Conservation (phyloP, 2,888 invertebrate species). For the Drosophila acutilabella region DNA sequence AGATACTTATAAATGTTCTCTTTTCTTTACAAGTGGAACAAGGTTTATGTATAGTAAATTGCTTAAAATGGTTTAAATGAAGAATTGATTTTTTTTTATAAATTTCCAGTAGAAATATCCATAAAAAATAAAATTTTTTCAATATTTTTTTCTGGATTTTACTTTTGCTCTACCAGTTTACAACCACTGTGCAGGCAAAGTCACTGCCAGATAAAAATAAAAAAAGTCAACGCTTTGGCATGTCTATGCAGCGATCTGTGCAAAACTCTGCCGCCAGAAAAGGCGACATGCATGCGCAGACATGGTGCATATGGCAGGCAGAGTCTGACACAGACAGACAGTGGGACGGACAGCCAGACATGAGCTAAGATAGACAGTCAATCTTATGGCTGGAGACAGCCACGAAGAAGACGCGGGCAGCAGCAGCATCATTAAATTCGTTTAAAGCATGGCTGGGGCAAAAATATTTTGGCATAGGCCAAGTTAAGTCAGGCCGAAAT, state of each 20-base stretch:
- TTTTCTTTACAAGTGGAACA: too few relatives aligned
- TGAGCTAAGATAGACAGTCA: constrained; percentile 76
- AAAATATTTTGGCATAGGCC: constrained; percentile 74
- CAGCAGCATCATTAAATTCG: constrained; percentile 78
- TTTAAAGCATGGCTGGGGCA: constrained; percentile 61
- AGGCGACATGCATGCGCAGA: constrained; percentile 74
- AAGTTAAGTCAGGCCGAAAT: constrained; percentile 24
- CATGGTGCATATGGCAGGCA: constrained; percentile 59
- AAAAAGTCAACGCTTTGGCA: constrained; percentile 78
- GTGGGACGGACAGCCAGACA: constrained; percentile 34
- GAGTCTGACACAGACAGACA: constrained; percentile 39
- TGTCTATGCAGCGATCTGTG: constrained; percentile 72
- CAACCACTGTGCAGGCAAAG: constrained; percentile 64
- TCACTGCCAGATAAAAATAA: constrained; percentile 73
- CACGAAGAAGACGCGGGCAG: constrained; percentile 62
- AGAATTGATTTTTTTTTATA: too few relatives aligned
- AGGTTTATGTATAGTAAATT: too few relatives aligned
- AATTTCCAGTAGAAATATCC: too few relatives aligned
- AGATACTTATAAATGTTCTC: too few relatives aligned
- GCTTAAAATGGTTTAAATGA: too few relatives aligned
- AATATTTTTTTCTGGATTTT: too few relatives aligned
- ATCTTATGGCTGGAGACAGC: constrained; percentile 73
- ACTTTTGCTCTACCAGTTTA: too few relatives aligned
- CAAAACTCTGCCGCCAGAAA: constrained; percentile 56
- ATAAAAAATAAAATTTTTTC: too few relatives aligned